These are phyloP conservation scores for Crenichthys baileyi DNA, from an alignment of 2,797 vertebrate genomes.

Conservation along the genomic window DNA sequence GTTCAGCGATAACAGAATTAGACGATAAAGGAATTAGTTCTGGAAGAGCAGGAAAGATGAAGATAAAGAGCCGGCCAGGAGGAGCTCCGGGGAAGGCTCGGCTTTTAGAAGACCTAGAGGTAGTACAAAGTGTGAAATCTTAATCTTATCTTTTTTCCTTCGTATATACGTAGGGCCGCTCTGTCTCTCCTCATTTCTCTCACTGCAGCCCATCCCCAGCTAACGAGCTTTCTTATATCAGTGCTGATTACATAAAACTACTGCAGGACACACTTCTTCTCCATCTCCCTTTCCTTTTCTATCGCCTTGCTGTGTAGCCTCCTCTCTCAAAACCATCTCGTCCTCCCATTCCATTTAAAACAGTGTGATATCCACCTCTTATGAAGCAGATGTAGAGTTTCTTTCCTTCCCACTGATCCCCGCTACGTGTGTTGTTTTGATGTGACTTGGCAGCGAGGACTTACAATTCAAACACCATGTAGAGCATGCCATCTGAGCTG, in stretches of 20 bases:
- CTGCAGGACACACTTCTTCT: constrained; percentile 32
- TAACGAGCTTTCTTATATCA: constrained; percentile 55
- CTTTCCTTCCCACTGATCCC: not conserved
- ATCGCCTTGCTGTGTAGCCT: not conserved
- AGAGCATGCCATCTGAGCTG: constrained; percentile 99
- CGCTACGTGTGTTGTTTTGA: not conserved
- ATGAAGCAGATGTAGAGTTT: not conserved
- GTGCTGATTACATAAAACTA: constrained; percentile 52
- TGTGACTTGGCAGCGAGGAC: constrained; percentile 60
- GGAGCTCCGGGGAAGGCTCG: constrained; percentile 15
- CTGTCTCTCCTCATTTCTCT: constrained; percentile 7
- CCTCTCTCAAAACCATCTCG: not conserved
- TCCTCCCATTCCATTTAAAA: not conserved
- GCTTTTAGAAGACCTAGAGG: constrained; percentile 48
- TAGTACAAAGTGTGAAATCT: constrained; percentile 58
- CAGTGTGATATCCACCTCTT: not conserved
- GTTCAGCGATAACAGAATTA: constrained; percentile 61
- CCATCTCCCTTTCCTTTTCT: not conserved
- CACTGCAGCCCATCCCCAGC: constrained; percentile 8
- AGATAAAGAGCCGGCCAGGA: constrained; percentile 26
- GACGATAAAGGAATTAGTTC: constrained; percentile 67
- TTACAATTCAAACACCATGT: constrained; percentile 99
- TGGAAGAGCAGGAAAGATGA: constrained; percentile 46
- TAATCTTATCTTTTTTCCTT: constrained; percentile 23
- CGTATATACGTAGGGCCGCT: constrained; percentile 20